Conservation (phyloP, 2,113 vertebrate species). For the Balaenoptera acutorostrata region DNA sequence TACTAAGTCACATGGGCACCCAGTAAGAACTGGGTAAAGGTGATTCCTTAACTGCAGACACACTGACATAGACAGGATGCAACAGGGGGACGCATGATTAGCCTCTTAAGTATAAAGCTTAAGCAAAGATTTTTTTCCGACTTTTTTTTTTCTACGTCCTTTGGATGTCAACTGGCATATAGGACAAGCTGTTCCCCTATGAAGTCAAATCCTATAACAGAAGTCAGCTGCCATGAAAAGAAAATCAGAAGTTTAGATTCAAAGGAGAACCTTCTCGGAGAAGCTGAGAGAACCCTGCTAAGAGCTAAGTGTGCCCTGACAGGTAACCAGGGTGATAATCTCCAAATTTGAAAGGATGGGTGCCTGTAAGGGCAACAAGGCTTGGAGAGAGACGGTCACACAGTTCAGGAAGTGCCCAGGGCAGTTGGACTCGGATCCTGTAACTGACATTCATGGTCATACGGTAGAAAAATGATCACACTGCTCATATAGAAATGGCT, state of each 20-base stretch:
- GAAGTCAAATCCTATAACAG: background rate
- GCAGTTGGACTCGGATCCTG: no score
- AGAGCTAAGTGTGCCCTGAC: background rate
- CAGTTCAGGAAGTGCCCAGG: background rate
- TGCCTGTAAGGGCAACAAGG: background rate
- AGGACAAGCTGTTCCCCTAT: background rate
- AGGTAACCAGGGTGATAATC: background rate
- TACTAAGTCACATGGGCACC: fast-evolving
- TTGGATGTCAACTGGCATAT: background rate
- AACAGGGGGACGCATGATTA: background rate
- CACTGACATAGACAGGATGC: background rate
- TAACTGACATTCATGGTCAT: background rate
- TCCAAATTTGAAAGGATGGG: background rate
- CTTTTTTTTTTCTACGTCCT: background rate
- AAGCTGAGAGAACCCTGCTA: background rate
- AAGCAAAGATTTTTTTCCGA: background rate
- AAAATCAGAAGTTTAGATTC: background rate
- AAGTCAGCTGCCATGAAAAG: background rate
- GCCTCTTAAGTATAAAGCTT: background rate
- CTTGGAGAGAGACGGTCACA: fast-evolving
- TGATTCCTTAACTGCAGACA: background rate
- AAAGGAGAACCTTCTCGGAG: background rate
- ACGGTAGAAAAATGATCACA: background rate
- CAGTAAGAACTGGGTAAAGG: background rate
- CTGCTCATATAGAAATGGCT: background rate